Conservation (phyloP, 1,140 invertebrate genomes). For the Calliopsis andreniformis region DNA sequence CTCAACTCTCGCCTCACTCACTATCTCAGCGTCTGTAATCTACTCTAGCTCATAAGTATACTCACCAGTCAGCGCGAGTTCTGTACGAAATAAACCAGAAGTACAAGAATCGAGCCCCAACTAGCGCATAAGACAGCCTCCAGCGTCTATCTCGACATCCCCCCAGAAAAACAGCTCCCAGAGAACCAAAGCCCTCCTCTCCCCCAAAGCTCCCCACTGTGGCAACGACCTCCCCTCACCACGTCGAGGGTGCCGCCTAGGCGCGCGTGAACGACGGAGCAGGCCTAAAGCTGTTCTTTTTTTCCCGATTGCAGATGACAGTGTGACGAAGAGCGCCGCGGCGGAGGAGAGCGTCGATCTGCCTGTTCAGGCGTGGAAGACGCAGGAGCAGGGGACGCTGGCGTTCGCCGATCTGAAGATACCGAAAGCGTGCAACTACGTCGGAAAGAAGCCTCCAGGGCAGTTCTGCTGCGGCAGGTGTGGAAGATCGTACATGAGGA, state of each 20-base stretch:
- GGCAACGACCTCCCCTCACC: too few relatives aligned
- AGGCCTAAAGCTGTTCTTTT: conserved; percentile 48
- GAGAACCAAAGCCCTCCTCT: too few relatives aligned
- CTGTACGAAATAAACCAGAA: too few relatives aligned
- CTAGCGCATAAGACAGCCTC: too few relatives aligned
- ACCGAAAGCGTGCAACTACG: conserved; percentile 68
- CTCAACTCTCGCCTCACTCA: too few relatives aligned
- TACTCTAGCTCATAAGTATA: too few relatives aligned
- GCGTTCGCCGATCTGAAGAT: conserved; percentile 74
- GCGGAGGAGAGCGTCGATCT: conserved; percentile 63
- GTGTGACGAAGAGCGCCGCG: neutral
- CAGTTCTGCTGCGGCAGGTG: conserved; percentile 84
- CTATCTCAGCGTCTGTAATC: too few relatives aligned
- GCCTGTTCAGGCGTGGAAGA: conserved; percentile 70
- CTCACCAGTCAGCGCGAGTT: too few relatives aligned
- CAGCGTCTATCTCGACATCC: too few relatives aligned
- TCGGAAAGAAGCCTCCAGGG: conserved; percentile 62
- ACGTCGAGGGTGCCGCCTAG: conserved; percentile 31
- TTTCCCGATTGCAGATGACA: conserved; percentile 69
- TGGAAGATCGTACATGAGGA: conserved; percentile 85
- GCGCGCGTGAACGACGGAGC: conserved; percentile 2
- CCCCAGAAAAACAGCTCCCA: too few relatives aligned
- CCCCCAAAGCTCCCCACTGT: too few relatives aligned
- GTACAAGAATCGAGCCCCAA: too few relatives aligned
- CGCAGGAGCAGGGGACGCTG: conserved; percentile 47